Evolutionary conservation across 2,888 invertebrate species (phyloP).

Genomic region (Morinoia aosen): DNA sequence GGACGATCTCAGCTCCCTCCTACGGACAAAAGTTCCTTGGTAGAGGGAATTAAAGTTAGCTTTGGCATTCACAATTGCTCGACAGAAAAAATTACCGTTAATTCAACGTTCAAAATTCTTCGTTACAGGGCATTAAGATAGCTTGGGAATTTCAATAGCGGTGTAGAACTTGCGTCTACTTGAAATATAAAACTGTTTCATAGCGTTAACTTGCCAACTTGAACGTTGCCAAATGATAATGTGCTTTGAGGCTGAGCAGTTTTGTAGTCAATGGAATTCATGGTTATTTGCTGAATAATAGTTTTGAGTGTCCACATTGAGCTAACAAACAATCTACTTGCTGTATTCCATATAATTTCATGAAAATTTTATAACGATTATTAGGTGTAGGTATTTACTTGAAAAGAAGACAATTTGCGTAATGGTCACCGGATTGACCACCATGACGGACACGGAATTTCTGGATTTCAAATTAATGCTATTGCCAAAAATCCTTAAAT

Average conservation of each 20-base stretch:
- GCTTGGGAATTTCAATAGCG: background rate
- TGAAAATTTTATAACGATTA: background rate
- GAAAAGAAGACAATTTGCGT: too few species aligned
- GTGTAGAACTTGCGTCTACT: background rate
- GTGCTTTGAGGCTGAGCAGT: background rate
- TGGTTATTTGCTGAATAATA: background rate
- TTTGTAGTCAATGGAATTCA: background rate
- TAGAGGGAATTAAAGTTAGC: background rate
- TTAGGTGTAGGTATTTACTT: too few species aligned
- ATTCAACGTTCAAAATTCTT: background rate
- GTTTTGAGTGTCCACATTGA: background rate
- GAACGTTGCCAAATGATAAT: background rate
- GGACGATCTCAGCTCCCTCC: slow-evolving; percentile 20
- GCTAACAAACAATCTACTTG: background rate
- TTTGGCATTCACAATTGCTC: background rate
- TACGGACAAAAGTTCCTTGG: slow-evolving; percentile 36
- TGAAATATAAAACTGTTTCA: background rate
- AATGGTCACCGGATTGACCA: too few species aligned
- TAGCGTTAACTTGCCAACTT: background rate
- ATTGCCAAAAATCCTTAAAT: background rate
- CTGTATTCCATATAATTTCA: background rate
- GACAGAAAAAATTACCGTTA: background rate
- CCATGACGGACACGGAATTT: too few species aligned
- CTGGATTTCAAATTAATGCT: background rate
- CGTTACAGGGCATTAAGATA: background rate